Evolutionary conservation across 2,888 invertebrate species (phyloP).

Genomic region (Tetrapedia diversipes): DNA sequence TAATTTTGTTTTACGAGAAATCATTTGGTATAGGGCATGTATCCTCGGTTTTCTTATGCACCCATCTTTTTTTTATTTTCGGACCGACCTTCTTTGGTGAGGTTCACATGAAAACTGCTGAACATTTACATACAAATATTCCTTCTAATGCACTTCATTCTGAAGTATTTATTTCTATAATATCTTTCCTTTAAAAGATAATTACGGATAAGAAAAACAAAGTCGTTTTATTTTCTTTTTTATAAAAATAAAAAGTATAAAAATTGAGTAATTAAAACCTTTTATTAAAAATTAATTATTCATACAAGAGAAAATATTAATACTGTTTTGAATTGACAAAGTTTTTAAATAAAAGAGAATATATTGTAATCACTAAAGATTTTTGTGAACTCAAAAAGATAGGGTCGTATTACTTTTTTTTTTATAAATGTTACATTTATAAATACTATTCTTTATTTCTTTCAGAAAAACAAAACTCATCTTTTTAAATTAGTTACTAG

Average conservation of each 20-base stretch:
- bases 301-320: not conserved
- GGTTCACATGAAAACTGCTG: constrained; percentile 44
- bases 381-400: constrained; percentile 28
- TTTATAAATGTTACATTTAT: not conserved
- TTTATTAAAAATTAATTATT: not conserved
- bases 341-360: not conserved
- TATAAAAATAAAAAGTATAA: not conserved
- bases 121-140: constrained; percentile 20
- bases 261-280: not conserved
- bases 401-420: not conserved
- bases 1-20: constrained; percentile 37
- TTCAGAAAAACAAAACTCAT: no score
- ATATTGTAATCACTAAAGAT: constrained; percentile 19
- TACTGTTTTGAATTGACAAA: not conserved
- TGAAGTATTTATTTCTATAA: constrained; percentile 14
- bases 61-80: constrained; percentile 20
- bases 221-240: not conserved
- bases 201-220: not conserved
- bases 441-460: not conserved
- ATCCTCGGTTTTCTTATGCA: constrained; percentile 37
- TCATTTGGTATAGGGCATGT: constrained; percentile 47
- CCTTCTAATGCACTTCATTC: constrained; percentile 24
- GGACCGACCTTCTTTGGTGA: constrained; percentile 10
- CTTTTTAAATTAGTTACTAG: not conserved
- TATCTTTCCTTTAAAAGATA: not conserved